Base-by-base conservation (phyloP, 2,797 vertebrate genomes). In the Thalassophryne amazonica region DNA sequence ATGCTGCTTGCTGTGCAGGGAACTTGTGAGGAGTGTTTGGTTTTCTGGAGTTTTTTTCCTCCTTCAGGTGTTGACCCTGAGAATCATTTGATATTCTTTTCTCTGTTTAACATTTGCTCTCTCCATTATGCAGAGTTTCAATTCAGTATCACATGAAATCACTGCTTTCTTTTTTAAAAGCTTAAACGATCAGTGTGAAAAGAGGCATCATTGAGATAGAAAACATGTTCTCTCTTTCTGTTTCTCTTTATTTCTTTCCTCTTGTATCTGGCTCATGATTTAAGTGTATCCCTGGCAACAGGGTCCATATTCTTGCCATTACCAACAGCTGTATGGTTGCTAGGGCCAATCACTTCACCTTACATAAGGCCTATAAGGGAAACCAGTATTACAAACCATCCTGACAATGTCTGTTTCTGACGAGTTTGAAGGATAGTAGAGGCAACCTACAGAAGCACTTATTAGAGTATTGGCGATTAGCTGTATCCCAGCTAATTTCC, bases 251-350 rank as follows among this genome's bases (percentile, higher is more conserved):
- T 45, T 35, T 33, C 15, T 20, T 23, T 24, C 11, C 12, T 13
- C 12, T 9, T 1, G 0, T 43, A 19, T 19, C 14, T 20, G 7
- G 3, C 13, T n/a, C n/a, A 18, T 50, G 22, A 54, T 56, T 40
- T 18, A 49, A 53, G 35, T 43, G 46, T 63, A 24, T 55, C 66
- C 54, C 6, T 54, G 36, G 54, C 47, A 75, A 71, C 53, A 6
- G n/a, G 6, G 1, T 50, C 11, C 30, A 33, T 9, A 39, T 12
- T 23, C 36, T 59, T 56, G 13, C 15, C 23, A 9, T 45, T 23
- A 21, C 39, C 20, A 38, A 36, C 25, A 38, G 9, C 19, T 40
- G 22, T 28, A 24, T 14, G 18, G 23, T 32, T 55, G 31, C 20
- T 20, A 47, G 16, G 6, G 18, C 35, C 16, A 4, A 30, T 27